Evolutionary conservation across 2,888 invertebrate genomes (phyloP).

Genomic region (Caradrina kadenii): DNA sequence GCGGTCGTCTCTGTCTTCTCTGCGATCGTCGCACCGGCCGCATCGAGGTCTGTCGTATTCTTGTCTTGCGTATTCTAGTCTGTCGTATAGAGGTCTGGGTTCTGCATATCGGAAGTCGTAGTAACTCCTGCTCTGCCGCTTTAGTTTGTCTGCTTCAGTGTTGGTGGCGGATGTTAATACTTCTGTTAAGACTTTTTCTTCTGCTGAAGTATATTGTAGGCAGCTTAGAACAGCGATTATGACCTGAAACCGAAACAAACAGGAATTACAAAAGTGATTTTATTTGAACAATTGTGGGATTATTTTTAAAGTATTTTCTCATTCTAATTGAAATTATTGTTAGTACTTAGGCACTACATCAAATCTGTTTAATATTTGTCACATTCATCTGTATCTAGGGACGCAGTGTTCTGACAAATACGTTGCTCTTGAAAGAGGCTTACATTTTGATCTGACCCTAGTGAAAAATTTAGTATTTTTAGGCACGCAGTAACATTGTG

Average conservation of each 20-base stretch:
- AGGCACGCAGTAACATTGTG: constrained; percentile 5
- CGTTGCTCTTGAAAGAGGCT: too few relatives aligned
- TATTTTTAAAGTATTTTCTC: too few relatives aligned
- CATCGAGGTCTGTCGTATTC: constrained; percentile 78
- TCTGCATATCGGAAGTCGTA: constrained; percentile 80
- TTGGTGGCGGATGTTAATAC: constrained; percentile 68
- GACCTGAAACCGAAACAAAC: constrained; percentile 72
- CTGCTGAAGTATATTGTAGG: constrained; percentile 65
- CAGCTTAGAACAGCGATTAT: constrained; percentile 62
- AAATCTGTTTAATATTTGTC: too few relatives aligned
- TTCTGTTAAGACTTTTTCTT: constrained; percentile 79
- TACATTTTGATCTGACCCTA: too few relatives aligned
- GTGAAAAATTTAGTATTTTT: not conserved
- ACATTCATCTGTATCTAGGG: too few relatives aligned
- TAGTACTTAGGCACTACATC: too few relatives aligned
- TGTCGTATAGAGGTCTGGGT: constrained; percentile 76
- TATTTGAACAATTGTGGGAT: too few relatives aligned
- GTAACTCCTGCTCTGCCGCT: constrained; percentile 82
- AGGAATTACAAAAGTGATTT: not conserved
- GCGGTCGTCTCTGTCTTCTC: constrained; percentile 69
- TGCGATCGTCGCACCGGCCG: constrained; percentile 76
- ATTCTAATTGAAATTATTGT: too few relatives aligned
- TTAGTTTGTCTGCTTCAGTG: constrained; percentile 68
- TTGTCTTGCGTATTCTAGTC: constrained; percentile 69
- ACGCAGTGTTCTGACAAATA: too few relatives aligned